Base-by-base conservation (phyloP, 2,888 invertebrate genomes). In the Aquatica leii region DNA sequence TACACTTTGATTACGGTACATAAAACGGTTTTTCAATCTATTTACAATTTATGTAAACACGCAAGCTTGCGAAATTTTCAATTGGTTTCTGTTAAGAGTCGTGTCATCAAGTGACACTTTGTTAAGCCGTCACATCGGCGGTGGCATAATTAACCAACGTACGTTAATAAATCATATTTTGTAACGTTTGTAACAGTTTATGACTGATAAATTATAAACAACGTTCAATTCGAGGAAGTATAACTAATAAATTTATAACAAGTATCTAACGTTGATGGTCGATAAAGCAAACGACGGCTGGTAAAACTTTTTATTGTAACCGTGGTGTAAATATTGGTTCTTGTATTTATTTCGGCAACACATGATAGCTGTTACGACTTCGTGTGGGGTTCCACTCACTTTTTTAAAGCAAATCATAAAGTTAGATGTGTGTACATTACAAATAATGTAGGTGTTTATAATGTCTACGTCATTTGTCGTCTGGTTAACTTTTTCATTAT, bases 301-400 rank as follows among this genome's bases (percentile, higher is more conserved):
- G 15, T 17, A 12, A 18, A 34, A 61, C 49, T 64, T 63, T n/a
- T 64, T 64, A 64, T 59, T 64, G 59, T 55, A 15, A 55, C 54
- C 41, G 18, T 59, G 21, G 31, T 51, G 55, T 59, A 64, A 64
- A 64, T 64, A 64, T 64, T 50, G 59, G 54, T 54, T 64, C 43
- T 34, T 49, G 35, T 59, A 64, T 64, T 59, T 64, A 64, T 59
- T 59, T 50, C 59, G 34, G 46, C 18, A 49, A 40, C 59, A 56
- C 43, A 55, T 55, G 59, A 57, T 62, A 51, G 54, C 55, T 59
- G 50, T 62, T 62, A 58, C 57, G 56, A 74, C 80, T 68, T 79
- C 80, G 80, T 80, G 80, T 80, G 80, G 77, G 80, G 80, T 79
- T 79, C 78, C 76, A 80, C 80, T 77, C 79, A 79, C 80, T 80